Evolutionary conservation across 2,113 vertebrate species (phyloP), one percentile per base, ranked within the genome.

Genomic region (Cromileptes altivelis): DNA sequence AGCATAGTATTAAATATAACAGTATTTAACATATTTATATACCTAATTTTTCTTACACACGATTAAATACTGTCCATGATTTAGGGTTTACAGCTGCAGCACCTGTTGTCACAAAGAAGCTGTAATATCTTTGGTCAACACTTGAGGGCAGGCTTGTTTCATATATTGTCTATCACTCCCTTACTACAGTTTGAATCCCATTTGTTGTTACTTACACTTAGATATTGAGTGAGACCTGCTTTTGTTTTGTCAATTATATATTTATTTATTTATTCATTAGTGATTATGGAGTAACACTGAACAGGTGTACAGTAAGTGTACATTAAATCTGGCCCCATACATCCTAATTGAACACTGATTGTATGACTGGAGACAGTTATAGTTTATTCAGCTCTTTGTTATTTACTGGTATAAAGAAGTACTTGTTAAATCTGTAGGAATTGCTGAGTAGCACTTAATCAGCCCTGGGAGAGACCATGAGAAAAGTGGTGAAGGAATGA

Each of bases 131-230:
- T 69, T 19, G 6, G 10, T 80, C 45, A 81, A 83, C 91, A 94
- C 85, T 75, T 76, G 92, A 79, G 82, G 88, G 86, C 85, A 85
- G 76, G 0, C 6, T 81, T 84, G 68, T 11, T 40, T 68, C 33
- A 70, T 17, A 10, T 45, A 11, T 40, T 21, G 10, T 45, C 12
- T 47, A 0, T 0, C 19, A n/a, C 25, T 33, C 13, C 47, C 3
- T 13, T n/a, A 14, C 7, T 15, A 21, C 25, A 50, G 30, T 18
- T 21, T 60, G 49, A 56, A 63, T 18, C 30, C 33, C 5, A 61
- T 56, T n/a, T 57, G 9, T 2, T 11, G 15, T 17, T 2, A 18
- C 18, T 37, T 40, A 25, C 21, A 18, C 21, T 25, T 53, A 21
- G 1, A 55, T 25, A 27, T 49, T 14, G 1, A 4, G 2, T 55